Base-by-base conservation (phyloP, 2,797 vertebrate species). In the Eulemur rubriventer region DNA sequence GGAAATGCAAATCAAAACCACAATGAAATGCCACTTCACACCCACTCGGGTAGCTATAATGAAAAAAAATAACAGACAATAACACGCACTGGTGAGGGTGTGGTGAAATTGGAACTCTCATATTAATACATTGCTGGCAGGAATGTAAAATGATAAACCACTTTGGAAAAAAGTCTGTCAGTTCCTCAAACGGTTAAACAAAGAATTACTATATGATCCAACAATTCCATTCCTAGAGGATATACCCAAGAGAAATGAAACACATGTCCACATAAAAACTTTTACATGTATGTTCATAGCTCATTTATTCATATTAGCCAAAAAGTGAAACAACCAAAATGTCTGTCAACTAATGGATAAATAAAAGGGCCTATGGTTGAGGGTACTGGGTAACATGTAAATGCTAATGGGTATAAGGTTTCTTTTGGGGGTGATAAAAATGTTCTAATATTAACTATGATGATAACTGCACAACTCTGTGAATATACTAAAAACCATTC, bases 261-360 rank as follows among this genome's bases (percentile, higher is more conserved):
- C 46, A 75, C 22, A 67, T n/a, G 3, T 63, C 16, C 38, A 85
- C 70, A 78, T 28, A 63, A 79, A 73, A 84, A 85, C 41, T 33
- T 84, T 33, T 55, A 84, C 2, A 22, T 73, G 28, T 57, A 89
- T 89, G 24, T 55, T 79, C 48, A 92, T 1, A 83, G 61, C 26
- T 87, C 72, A 79, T 89, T 89, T 89, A 90, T 52, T 69, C 65
- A 38, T 52, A 67, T 46, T 43, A 79, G 35, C 35, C 81, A 86
- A 81, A 89, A 86, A 46, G 20, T 61, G 41, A 92, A 75, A 92
- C 70, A 72, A 90, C 10, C 38, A 65, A 78, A 95, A 70, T 72
- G 65, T 43, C 89, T 72, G 65, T 43, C 89, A 69, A 72, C 13
- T n/a, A 18, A 92, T 59, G n/a, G 38, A 72, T 75, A 75, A 92